These are phyloP conservation scores for Embiotoca jacksoni DNA, from an alignment of 2,113 vertebrate species.

Conservation along the genomic window DNA sequence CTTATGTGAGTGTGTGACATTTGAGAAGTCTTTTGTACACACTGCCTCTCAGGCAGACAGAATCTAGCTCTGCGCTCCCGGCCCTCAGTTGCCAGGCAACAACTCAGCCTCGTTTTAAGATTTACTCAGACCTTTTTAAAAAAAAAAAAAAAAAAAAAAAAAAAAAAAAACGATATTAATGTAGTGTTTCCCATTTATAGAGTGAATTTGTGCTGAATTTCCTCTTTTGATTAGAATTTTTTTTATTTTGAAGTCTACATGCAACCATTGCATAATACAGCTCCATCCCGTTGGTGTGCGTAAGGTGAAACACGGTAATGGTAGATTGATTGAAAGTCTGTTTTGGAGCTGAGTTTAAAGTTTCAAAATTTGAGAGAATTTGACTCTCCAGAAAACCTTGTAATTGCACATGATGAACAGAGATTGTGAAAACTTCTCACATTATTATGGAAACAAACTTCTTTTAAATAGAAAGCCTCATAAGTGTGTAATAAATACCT, in stretches of 20 bases:
- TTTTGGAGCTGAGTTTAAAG: background rate
- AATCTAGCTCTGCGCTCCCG: constrained; percentile 58
- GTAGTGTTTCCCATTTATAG: constrained; percentile 9
- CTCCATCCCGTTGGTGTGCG: background rate
- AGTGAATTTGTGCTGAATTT: constrained; percentile 6
- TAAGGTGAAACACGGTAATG: background rate
- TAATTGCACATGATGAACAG: background rate
- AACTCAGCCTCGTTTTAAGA: constrained; percentile 64
- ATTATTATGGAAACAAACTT: background rate
- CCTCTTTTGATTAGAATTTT: background rate
- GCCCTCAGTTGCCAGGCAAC: constrained; percentile 81
- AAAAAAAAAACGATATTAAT: constrained; percentile 20
- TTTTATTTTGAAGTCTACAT: background rate
- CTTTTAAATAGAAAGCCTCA: background rate
- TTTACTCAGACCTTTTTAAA: constrained; percentile 50
- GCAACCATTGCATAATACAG: background rate
- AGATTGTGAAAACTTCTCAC: background rate
- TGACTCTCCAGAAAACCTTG: background rate
- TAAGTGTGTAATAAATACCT: background rate
- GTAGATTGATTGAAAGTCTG: constrained; percentile 1
- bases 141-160: too few species aligned
- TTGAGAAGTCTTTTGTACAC: constrained; percentile 64
- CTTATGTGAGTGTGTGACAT: constrained; percentile 45
- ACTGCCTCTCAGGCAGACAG: constrained; percentile 46
- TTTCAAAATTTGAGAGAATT: background rate